These are phyloP conservation scores for Troides helena DNA, from an alignment of 2,888 invertebrate species.

Conservation along the genomic window DNA sequence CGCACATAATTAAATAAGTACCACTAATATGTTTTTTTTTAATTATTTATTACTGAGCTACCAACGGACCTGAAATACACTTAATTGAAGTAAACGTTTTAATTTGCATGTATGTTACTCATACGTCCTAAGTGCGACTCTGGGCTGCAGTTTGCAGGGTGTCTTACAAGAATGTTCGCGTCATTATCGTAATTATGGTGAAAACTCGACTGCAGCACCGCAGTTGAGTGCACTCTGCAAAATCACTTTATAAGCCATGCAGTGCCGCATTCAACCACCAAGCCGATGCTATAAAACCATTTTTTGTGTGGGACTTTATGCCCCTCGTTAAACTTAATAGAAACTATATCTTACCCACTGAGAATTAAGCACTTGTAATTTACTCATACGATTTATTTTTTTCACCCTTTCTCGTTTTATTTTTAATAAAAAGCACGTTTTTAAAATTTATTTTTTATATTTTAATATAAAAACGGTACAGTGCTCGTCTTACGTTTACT, in stretches of 20 bases:
- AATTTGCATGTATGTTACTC: constrained; percentile 27
- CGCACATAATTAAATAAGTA: constrained; percentile 24
- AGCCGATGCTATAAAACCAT: constrained; percentile 46
- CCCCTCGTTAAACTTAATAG: constrained; percentile 46
- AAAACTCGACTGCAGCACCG: constrained; percentile 27
- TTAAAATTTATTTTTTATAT: constrained; percentile 14
- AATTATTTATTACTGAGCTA: constrained; percentile 26
- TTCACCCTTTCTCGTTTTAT: constrained; percentile 14
- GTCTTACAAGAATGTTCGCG: constrained; percentile 42
- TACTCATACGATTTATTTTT: constrained; percentile 31
- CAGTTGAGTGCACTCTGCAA: constrained; percentile 57
- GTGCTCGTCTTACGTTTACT: constrained; percentile 13
- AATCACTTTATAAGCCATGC: constrained; percentile 67
- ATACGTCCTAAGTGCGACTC: constrained; percentile 23
- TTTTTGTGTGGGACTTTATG: constrained; percentile 46
- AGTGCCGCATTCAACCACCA: constrained; percentile 42
- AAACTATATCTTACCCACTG: constrained; percentile 41
- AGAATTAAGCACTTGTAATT: constrained; percentile 38
- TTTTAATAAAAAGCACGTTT: constrained; percentile 25
- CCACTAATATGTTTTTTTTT: constrained; percentile 12
- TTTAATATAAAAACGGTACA: constrained; percentile 18
- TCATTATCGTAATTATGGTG: constrained; percentile 49
- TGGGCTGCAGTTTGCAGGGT: constrained; percentile 34
- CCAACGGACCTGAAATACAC: constrained; percentile 10
- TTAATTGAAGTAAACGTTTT: constrained; percentile 28